Conservation (phyloP, 2,888 invertebrate species). For the Leptodirus hochenwartii region DNA sequence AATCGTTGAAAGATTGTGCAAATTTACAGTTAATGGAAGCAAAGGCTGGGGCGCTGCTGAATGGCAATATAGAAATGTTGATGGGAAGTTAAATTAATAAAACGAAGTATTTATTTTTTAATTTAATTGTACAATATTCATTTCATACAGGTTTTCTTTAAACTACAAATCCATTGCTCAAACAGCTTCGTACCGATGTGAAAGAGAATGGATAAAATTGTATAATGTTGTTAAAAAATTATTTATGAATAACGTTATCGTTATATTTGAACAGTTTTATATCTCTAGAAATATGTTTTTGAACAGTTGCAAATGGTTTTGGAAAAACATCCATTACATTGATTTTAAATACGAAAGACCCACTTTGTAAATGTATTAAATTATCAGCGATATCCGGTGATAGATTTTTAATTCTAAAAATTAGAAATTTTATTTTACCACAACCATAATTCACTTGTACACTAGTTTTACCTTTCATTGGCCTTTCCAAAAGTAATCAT, state of each 20-base stretch:
- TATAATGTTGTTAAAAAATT: too few relatives aligned
- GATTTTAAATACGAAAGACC: constrained; percentile 26
- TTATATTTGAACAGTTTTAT: constrained; percentile 1
- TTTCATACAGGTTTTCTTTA: too few relatives aligned
- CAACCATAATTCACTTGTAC: neutral
- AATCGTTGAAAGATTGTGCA: constrained; percentile 38
- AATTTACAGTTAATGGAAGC: constrained; percentile 38
- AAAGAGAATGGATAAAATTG: too few relatives aligned
- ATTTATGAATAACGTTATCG: too few relatives aligned
- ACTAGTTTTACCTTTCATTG: too few relatives aligned
- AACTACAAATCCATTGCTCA: too few relatives aligned
- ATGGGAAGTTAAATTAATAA: constrained; percentile 14
- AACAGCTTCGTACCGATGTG: too few relatives aligned
- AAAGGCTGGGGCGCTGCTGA: constrained; percentile 46
- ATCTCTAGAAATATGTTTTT: constrained; percentile 4
- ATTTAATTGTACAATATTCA: neutral
- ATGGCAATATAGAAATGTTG: constrained; percentile 41
- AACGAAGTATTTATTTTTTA: neutral
- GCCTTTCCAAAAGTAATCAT: constrained; percentile 7
- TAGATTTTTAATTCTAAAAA: constrained; percentile 4
- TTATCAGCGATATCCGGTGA: constrained; percentile 12
- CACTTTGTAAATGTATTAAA: constrained; percentile 24
- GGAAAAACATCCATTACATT: constrained; percentile 10
- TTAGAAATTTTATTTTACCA: neutral
- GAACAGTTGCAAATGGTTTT: constrained; percentile 6